Evolutionary conservation across 2,888 invertebrate species (phyloP), one percentile per base, ranked within the genome.

Genomic region (Syritta pipiens): DNA sequence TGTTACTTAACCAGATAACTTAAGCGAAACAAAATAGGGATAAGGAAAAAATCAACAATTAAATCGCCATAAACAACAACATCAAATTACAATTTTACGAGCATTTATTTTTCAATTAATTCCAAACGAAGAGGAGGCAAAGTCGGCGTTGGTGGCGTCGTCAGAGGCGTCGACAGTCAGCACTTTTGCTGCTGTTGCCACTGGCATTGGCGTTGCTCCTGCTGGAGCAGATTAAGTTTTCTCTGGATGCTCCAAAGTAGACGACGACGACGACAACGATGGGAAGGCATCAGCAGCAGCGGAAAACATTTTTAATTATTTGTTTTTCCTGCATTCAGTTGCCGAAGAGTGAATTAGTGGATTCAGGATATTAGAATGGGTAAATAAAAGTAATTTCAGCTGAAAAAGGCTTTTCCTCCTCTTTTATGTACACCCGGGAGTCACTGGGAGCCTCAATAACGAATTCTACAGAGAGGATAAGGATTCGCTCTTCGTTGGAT

Each of bases 81-180:
- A 72, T 65, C 46, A 72, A 77, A 77, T 77, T 53, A 72, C 71
- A 77, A 77, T 65, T 77, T 77, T 65, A 77, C 71, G 59, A 72
- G 72, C 65, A 77, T 72, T 77, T 72, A 72, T 65, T 77, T 77
- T 77, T 77, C 72, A 77, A 77, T 77, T 77, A 77, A 77, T 59
- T 72, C 57, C 24, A 44, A 26, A 63, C 12, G 22, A 63, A n/a
- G n/a, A n/a, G n/a, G n/a, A n/a, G n/a, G n/a, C n/a, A n/a, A n/a
- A n/a, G n/a, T n/a, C n/a, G n/a, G n/a, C n/a, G n/a, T n/a, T n/a
- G n/a, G n/a, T n/a, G n/a, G n/a, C n/a, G n/a, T n/a, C n/a, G n/a
- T n/a, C n/a, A n/a, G n/a, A n/a, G n/a, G n/a, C n/a, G 42, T 24
- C 44, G 37, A 44, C 49, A 49, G 48, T 24, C 35, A 24, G 26